Evolutionary conservation across 2,888 invertebrate species (phyloP), one percentile per base, ranked within the genome.

Genomic region (Andrena hattorfiana): DNA sequence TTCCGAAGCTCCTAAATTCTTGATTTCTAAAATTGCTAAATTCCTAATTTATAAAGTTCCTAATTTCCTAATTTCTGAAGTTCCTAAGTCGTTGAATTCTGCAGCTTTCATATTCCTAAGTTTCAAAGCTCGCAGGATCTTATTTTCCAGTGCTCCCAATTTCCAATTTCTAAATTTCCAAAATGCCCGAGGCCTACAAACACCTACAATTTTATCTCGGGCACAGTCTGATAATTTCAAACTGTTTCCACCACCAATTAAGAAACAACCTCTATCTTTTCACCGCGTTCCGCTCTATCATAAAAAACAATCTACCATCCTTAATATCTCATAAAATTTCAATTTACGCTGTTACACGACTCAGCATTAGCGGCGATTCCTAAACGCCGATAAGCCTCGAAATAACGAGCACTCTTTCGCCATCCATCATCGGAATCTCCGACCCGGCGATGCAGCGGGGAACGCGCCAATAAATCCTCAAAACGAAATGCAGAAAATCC

Each of bases 381-480:
- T 49, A 59, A 71, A 64, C 10, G 32, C 30, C 72, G 49, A 64
- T 63, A 32, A 23, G 59, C 49, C 26, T 10, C 28, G 3, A 49
- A 59, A 42, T 64, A 77, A 64, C 72, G 66, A 56, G 64, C 51
- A 20, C 49, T 35, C 35, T 75, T 77, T 56, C 72, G 35, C 60
- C 64, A 63, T 72, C 49, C 54, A 72, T 77, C 77, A 72, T 72
- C 48, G 32, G 59, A 71, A 64, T 66, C 23, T 16, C 26, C 48
- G 48, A 26, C 30, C 28, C 26, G 49, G 32, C 42, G 64, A 71
- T 60, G 80, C 32, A 35, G n/a, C 70, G 32, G 20, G 59, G 28
- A 70, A 71, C 70, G 60, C 60, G 77, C 70, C 71, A 67, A 80
- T 80, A 80, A 80, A 80, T 80, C 77, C 64, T 71, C 30, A 71